phyloP scores from a whole-genome alignment of 2,888 invertebrate genomes.

The Meiosimyza decipiens region DNA sequence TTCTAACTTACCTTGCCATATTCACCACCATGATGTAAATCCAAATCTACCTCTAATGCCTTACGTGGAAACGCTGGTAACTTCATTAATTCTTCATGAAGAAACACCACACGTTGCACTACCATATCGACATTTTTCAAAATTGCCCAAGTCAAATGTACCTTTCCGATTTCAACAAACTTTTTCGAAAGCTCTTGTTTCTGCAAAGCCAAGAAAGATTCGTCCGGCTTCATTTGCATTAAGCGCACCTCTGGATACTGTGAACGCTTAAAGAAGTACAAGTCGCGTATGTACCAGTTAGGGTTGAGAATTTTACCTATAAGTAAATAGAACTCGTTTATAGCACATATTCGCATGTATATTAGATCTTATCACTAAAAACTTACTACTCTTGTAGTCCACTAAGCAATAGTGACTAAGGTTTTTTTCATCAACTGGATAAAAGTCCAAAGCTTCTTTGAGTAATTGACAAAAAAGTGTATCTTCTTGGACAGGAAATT shows the following conservation, averaged over 20 bases:
- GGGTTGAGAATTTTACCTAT: slow-evolving; percentile 96
- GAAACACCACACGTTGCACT: slow-evolving; percentile 96
- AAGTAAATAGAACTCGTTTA: slow-evolving; percentile 2
- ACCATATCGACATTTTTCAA: slow-evolving; percentile 94
- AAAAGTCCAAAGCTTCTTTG: slow-evolving; percentile 96
- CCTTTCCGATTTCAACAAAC: slow-evolving; percentile 97
- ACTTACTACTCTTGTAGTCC: slow-evolving; percentile 96
- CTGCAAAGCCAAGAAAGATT: slow-evolving; percentile 90
- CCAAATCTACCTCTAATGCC: slow-evolving; percentile 95
- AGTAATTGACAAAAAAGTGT: slow-evolving; percentile 95
- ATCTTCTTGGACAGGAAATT: slow-evolving; percentile 98
- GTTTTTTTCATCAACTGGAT: slow-evolving; percentile 91
- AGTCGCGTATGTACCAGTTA: slow-evolving; percentile 93
- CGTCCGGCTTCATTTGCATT: slow-evolving; percentile 91
- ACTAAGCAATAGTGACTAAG: slow-evolving; percentile 94
- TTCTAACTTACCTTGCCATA: slow-evolving; percentile 79
- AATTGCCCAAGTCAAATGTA: slow-evolving; percentile 90
- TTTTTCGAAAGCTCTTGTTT: slow-evolving; percentile 91
- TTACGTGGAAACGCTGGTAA: slow-evolving; percentile 98
- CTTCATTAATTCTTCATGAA: slow-evolving; percentile 99
- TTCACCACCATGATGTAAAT: slow-evolving; percentile 88
- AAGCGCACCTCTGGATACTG: slow-evolving; percentile 97
- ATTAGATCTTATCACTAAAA: not conserved
- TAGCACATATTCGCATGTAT: too few species aligned
- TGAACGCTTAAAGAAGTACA: slow-evolving; percentile 94